Conservation (phyloP, 53 echinoderm and acorn worm species). For the Hippasteria phrygiana region DNA sequence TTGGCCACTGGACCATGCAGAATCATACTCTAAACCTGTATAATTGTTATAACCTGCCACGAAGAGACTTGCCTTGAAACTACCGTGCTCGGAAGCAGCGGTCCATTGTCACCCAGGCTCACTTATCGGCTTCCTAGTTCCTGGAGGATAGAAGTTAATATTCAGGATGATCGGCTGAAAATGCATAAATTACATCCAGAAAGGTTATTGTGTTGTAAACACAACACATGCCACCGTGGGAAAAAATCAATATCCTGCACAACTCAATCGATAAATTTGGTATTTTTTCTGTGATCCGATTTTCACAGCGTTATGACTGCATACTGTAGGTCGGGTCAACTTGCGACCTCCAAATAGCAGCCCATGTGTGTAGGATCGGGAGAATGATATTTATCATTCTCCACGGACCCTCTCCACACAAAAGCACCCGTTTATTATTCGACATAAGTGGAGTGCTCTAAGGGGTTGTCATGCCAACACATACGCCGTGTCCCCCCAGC, state of each 20-base stretch:
- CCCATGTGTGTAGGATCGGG: neutral
- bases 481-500: neutral
- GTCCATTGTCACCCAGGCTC: too few relatives aligned
- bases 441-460: constrained; percentile 32
- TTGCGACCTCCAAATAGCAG: neutral
- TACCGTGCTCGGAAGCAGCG: neutral
- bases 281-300: neutral
- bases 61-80: neutral
- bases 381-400: neutral
- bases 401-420: neutral
- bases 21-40: neutral
- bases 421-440: neutral
- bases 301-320: neutral
- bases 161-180: neutral
- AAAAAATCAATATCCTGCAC: neutral
- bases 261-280: constrained; percentile 31
- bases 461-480: constrained; percentile 44
- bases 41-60: neutral
- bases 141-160: too few relatives aligned
- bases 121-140: too few relatives aligned
- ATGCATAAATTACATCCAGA: neutral
- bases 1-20: neutral
- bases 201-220: neutral
- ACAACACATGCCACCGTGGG: neutral
- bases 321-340: neutral